Evolutionary conservation across 2,113 vertebrate species (phyloP).

Genomic region (Microcebus lehilahytsara): DNA sequence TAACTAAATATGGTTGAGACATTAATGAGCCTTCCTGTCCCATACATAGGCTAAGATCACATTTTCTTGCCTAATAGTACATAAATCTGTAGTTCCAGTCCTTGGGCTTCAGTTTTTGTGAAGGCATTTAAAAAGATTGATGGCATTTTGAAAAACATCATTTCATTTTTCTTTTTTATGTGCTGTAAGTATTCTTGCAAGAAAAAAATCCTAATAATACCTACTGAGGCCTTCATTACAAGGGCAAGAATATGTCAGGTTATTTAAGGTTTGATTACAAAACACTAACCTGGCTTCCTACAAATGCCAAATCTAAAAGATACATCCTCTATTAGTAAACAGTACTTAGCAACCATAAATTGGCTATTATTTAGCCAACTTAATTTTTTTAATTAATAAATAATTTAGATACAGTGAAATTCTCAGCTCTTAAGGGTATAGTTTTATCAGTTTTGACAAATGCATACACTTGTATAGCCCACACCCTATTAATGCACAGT

Average conservation of each 20-base stretch:
- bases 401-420: not conserved
- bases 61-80: not conserved
- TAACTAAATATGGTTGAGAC: not conserved
- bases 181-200: too few species aligned
- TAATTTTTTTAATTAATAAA: slow-evolving; percentile 4
- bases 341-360: not conserved
- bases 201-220: not conserved
- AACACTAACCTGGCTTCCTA: not conserved
- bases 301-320: not conserved
- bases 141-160: not conserved
- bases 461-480: not conserved
- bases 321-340: not conserved
- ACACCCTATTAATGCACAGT: not conserved
- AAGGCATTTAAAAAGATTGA: not conserved
- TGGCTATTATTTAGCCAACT: not conserved
- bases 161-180: too few species aligned
- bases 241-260: not conserved
- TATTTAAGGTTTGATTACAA: slow-evolving; percentile 9
- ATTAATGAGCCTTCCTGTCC: not conserved
- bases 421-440: not conserved
- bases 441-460: slow-evolving; percentile 12
- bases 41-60: not conserved
- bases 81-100: slow-evolving; percentile 10
- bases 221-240: not conserved
- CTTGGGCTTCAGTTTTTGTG: not conserved